These are phyloP conservation scores for Chymomyza caudatula DNA, from an alignment of 2,888 invertebrate species.

Conservation along the genomic window DNA sequence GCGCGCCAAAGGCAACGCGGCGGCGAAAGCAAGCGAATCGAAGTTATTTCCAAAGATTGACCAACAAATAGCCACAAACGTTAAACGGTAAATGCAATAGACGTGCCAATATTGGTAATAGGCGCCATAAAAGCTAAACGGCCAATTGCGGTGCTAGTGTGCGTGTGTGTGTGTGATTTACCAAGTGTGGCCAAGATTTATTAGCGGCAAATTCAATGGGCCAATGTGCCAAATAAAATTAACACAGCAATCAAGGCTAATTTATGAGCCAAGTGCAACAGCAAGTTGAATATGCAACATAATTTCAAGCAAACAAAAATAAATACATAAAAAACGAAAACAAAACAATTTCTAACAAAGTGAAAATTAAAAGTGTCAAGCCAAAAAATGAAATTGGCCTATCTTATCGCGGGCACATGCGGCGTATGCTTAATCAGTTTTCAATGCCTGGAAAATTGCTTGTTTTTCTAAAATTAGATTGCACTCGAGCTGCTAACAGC, in stretches of 20 bases:
- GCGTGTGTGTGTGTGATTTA: slow-evolving; percentile 1
- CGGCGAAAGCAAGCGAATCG: neutral
- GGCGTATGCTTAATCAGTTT: neutral
- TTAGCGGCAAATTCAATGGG: neutral
- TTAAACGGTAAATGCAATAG: slow-evolving; percentile 61
- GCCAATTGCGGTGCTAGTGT: slow-evolving; percentile 7
- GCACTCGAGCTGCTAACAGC: neutral
- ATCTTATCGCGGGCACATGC: slow-evolving; percentile 1
- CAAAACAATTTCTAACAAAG: neutral
- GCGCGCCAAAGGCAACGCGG: slow-evolving; percentile 25
- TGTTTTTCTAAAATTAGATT: neutral
- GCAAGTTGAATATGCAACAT: neutral
- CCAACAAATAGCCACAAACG: neutral
- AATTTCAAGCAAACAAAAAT: no score
- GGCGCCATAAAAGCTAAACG: slow-evolving; percentile 1
- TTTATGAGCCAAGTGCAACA: neutral
- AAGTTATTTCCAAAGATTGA: neutral
- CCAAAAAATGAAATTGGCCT: neutral
- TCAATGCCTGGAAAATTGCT: neutral
- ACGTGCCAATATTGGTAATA: slow-evolving; percentile 10
- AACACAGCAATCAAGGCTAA: neutral
- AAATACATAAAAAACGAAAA: neutral
- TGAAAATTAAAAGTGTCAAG: neutral
- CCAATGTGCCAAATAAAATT: neutral
- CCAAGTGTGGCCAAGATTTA: neutral